Conservation (phyloP, 2,113 vertebrate genomes). For the Salvelinus sp. region DNA sequence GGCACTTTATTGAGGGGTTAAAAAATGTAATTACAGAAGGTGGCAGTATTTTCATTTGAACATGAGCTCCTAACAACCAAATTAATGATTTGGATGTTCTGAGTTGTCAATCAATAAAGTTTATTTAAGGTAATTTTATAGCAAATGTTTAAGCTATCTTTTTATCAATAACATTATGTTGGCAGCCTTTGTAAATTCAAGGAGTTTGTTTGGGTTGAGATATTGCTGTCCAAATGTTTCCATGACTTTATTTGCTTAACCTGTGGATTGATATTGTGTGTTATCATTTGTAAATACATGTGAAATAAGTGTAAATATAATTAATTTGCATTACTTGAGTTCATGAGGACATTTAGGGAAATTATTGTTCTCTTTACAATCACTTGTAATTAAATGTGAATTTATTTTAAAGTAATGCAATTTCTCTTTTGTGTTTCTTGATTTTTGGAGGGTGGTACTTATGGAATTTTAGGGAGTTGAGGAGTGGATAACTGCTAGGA, state of each 20-base stretch:
- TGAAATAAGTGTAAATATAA: slow-evolving; percentile 47
- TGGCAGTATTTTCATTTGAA: slow-evolving; percentile 54
- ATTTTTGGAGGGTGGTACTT: neutral
- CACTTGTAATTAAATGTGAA: slow-evolving; percentile 71
- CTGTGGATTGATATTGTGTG: slow-evolving; percentile 54
- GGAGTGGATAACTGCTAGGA: no score
- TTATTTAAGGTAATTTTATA: neutral
- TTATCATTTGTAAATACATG: slow-evolving; percentile 65
- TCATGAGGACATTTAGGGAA: slow-evolving; percentile 52
- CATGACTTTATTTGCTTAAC: slow-evolving; percentile 45
- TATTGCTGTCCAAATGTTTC: slow-evolving; percentile 25
- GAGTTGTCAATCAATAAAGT: neutral
- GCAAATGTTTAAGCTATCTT: neutral
- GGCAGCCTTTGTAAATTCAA: slow-evolving; percentile 13
- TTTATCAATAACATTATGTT: no score
- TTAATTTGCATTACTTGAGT: slow-evolving; percentile 50
- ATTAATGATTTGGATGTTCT: neutral
- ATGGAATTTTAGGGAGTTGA: neutral
- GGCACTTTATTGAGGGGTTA: slow-evolving; percentile 38
- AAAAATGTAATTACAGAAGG: slow-evolving; percentile 47
- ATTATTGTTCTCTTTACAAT: slow-evolving; percentile 70
- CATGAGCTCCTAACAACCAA: slow-evolving; percentile 2
- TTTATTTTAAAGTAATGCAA: slow-evolving; percentile 55
- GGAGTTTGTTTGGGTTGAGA: slow-evolving; percentile 6
- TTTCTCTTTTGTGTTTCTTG: slow-evolving; percentile 27